Evolutionary conservation across 1,140 invertebrate species (phyloP), one percentile per base, ranked within the genome.

Genomic region (Drosophila pachea): DNA sequence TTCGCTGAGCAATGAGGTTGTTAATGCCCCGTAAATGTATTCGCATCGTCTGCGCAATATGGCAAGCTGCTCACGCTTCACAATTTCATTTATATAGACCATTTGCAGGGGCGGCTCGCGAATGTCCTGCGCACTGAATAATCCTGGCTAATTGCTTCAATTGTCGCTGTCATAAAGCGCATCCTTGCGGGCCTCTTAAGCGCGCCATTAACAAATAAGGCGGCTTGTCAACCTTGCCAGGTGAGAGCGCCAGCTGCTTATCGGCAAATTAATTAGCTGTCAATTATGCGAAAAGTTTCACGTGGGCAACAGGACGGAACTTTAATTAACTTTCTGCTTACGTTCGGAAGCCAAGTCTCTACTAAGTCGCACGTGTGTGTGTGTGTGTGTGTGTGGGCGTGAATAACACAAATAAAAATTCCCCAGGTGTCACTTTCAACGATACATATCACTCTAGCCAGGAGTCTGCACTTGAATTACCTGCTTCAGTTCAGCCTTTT

Each of bases 251-350:
- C 40, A 52, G 32, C 49, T 55, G 71, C 71, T 78, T 66, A 78
- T 78, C 78, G 76, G 72, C 76, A 78, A 78, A 78, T 78, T 78
- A 78, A 79, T 78, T 78, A 79, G 76, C 76, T 78, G 76, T 79
- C 76, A 78, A 78, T 78, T 78, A 66, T 45, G 38, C 55, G 47
- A 74, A 78, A 78, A 74, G 60, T 78, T 78, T 78, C 32, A 54
- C 56, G 43, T 45, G 43, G 35, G 16, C 47, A 31, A n/a, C 47
- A 33, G 59, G 35, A 16, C 64, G 49, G 29, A 78, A 78, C 53
- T 78, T 78, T 78, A 78, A 78, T 78, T 78, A 68, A 56, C 61
- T 78, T 78, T 78, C 36, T 32, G 43, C 16, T 74, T 65, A 60
- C n/a, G 74, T 65, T 71, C 59, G 31, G 56, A 73, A 74, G 65